Evolutionary conservation across 2,113 vertebrate genomes (phyloP).

Genomic region (Dromaius novaehollandiae): DNA sequence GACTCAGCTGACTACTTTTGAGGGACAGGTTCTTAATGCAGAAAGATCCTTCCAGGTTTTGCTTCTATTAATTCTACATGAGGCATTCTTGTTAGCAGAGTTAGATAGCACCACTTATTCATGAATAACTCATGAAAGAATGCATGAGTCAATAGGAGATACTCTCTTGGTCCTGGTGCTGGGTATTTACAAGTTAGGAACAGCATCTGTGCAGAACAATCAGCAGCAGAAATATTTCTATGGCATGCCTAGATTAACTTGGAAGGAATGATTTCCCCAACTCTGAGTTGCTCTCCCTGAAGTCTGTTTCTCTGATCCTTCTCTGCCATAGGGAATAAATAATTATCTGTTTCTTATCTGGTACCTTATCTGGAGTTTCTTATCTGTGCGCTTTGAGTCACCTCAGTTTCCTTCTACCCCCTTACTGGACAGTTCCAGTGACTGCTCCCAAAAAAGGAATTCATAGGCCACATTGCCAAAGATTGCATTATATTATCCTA

Average conservation of each 20-base stretch:
- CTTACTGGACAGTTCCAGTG: not conserved
- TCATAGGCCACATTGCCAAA: not conserved
- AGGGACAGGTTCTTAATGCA: not conserved
- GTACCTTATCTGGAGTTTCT: not conserved
- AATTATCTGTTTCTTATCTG: no score
- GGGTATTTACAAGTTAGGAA: constrained; percentile 39
- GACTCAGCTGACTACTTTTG: fast-evolving
- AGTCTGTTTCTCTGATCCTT: not conserved
- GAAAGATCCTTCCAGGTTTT: constrained; percentile 12
- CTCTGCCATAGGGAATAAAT: not conserved
- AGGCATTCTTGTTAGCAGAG: constrained; percentile 15
- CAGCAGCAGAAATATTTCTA: not conserved
- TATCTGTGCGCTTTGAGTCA: not conserved
- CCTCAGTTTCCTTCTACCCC: not conserved
- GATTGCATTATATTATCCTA: not conserved
- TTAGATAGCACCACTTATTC: constrained; percentile 20
- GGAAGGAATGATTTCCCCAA: not conserved
- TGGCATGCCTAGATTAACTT: not conserved
- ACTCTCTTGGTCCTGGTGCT: not conserved
- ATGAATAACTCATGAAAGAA: constrained; percentile 54
- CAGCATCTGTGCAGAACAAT: not conserved
- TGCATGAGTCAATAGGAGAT: constrained; percentile 19
- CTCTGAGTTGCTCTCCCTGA: not conserved
- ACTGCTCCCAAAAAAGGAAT: not conserved
- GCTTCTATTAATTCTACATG: constrained; percentile 49